Conservation (phyloP, 2,797 vertebrate species). For the Thamnophis elegans region DNA sequence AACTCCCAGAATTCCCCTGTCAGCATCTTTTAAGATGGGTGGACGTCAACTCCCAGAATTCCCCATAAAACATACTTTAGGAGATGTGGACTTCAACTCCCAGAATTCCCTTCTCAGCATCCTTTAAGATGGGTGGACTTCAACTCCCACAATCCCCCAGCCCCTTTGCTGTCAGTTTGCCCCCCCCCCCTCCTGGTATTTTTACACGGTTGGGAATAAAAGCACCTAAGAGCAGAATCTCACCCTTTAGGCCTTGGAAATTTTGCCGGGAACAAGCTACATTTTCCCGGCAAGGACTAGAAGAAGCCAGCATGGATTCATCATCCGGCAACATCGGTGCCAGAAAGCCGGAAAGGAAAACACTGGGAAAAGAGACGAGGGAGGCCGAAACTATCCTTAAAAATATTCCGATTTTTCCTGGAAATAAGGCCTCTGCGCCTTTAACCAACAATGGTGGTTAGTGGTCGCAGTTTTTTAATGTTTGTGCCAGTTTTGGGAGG, state of each 20-base stretch:
- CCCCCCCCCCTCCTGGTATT: not conserved
- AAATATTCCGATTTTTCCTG: not conserved
- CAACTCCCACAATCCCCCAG: not conserved
- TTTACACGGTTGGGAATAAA: not conserved
- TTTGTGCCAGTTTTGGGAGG: not conserved
- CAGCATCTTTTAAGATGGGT: not conserved
- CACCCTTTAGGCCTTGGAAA: not conserved
- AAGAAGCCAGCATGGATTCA: no score
- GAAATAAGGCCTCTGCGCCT: no score
- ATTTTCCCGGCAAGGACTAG: no score
- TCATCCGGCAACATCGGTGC: no score
- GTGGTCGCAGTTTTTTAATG: not conserved
- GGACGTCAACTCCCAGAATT: not conserved
- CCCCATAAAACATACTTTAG: not conserved
- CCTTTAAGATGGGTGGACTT: not conserved
- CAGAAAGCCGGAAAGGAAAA: not conserved
- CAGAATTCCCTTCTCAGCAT: not conserved
- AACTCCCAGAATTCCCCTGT: no score
- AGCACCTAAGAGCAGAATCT: not conserved
- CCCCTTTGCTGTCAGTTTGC: rapidly evolving
- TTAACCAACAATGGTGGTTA: not conserved
- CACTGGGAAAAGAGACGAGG: not conserved
- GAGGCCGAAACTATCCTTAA: not conserved
- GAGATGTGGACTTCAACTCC: no score
- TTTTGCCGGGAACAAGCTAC: not conserved